A percentile compares a stretch with the other conserved stretches of the same genome.
phyloP scores from a whole-genome alignment of 92 coral and sea anemone genomes.

The Chrysogorgia sp. region DNA sequence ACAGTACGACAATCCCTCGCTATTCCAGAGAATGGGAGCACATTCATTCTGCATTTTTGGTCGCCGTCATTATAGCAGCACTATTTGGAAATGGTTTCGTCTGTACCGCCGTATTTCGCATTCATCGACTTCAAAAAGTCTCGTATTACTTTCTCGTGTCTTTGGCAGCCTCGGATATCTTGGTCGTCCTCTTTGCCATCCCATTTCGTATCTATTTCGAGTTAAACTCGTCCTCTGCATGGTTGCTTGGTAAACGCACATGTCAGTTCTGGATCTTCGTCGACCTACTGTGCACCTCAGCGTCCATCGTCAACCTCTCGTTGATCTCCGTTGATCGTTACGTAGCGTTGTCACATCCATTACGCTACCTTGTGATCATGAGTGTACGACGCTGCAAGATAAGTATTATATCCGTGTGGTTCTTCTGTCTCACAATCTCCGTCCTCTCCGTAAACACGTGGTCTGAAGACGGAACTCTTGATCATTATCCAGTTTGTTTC shows the following conservation, averaged over 20 bases:
- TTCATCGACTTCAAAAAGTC: slow-evolving; percentile 81
- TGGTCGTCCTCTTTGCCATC: slow-evolving; percentile 83
- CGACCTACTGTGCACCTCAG: slow-evolving; percentile 82
- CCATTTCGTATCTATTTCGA: slow-evolving; percentile 98
- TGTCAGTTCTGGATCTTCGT: slow-evolving; percentile 93
- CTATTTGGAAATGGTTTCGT: slow-evolving; percentile 84
- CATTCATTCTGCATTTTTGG: slow-evolving; percentile 9
- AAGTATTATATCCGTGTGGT: slow-evolving; percentile 79
- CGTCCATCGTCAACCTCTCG: slow-evolving; percentile 85
- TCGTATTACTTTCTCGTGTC: slow-evolving; percentile 95
- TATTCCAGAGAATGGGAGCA: slow-evolving; percentile 21
- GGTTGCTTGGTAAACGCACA: slow-evolving; percentile 81
- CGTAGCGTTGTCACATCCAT: slow-evolving; percentile 81
- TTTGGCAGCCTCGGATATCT: slow-evolving; percentile 86
- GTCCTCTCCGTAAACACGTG: slow-evolving; percentile 76
- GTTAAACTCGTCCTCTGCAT: slow-evolving; percentile 60
- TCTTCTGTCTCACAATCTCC: slow-evolving; percentile 68
- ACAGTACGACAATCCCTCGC: background rate
- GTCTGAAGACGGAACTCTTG: slow-evolving; percentile 62
- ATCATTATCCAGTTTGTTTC: slow-evolving; percentile 51
- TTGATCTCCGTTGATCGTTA: slow-evolving; percentile 87
- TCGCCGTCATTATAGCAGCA: slow-evolving; percentile 1
- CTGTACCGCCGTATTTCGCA: slow-evolving; percentile 77
- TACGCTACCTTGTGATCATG: slow-evolving; percentile 78
- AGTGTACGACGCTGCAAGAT: slow-evolving; percentile 70